These are phyloP conservation scores for Rhabdomys pumilio DNA, from an alignment of 2,797 vertebrate species.

Conservation along the genomic window DNA sequence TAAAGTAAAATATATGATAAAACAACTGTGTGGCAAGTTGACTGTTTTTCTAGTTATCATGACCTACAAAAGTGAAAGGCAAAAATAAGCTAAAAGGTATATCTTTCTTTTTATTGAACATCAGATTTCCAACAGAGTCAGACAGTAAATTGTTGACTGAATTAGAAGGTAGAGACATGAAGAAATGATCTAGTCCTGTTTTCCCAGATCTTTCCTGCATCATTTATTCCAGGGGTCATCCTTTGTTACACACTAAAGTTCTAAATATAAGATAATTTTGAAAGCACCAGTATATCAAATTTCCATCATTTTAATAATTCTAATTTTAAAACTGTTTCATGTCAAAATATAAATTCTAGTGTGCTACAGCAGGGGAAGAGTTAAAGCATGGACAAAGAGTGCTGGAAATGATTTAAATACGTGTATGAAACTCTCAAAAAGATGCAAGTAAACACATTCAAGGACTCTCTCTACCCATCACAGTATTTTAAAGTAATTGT, in stretches of 20 bases:
- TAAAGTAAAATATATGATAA: neutral
- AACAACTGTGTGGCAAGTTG: neutral
- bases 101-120: too few species aligned
- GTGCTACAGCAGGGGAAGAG: accelerated
- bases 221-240: neutral
- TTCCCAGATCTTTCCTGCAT: neutral
- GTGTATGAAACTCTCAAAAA: neutral
- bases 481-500: neutral
- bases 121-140: neutral
- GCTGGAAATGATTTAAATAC: neutral
- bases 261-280: neutral
- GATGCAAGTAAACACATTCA: neutral
- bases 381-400: neutral
- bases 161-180: neutral
- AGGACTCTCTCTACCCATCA: neutral
- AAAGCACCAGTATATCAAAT: neutral
- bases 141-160: neutral
- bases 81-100: neutral
- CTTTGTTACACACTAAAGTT: neutral
- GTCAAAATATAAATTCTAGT: neutral
- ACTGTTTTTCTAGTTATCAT: neutral
- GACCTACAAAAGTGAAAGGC: neutral
- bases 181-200: neutral
- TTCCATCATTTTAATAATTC: neutral
- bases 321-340: neutral